These are phyloP conservation scores for Drosophila sulfurigaster DNA, from an alignment of 1,140 invertebrate species.

Conservation along the genomic window DNA sequence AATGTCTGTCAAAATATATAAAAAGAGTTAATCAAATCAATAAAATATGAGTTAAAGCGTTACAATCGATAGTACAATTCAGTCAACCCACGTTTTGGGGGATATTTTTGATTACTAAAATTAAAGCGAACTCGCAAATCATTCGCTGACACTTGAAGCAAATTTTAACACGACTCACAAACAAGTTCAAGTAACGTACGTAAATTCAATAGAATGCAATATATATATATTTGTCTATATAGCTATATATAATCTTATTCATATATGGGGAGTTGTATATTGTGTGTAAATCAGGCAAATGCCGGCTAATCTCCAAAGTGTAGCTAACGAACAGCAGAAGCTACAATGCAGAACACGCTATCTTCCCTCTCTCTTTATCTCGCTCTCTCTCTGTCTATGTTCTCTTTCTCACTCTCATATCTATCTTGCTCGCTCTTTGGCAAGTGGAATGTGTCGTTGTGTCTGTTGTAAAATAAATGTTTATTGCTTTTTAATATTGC, in stretches of 20 bases:
- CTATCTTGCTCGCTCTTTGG: conserved; percentile 2
- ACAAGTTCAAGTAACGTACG: conserved; percentile 35
- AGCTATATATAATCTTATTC: conserved; percentile 17
- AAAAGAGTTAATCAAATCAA: too few relatives aligned
- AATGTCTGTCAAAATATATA: not conserved
- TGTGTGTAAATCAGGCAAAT: conserved; percentile 49
- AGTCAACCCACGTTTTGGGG: conserved; percentile 24
- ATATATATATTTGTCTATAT: conserved; percentile 1
- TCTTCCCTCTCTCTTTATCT: conserved; percentile 2
- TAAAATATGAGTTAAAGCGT: not conserved
- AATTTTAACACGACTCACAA: conserved; percentile 23
- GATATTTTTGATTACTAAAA: not conserved
- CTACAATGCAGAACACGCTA: conserved; percentile 13
- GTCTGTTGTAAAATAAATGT: conserved; percentile 80
- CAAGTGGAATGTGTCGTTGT: conserved; percentile 62
- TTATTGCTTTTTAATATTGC: conserved; percentile 83
- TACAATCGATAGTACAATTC: not conserved
- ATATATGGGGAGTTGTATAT: conserved; percentile 19
- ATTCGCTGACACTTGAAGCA: conserved; percentile 31
- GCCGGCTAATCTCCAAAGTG: conserved; percentile 23
- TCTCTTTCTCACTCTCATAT: not conserved
- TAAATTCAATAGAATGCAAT: not conserved
- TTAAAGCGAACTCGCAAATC: conserved; percentile 55
- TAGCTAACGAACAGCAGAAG: conserved; percentile 32
- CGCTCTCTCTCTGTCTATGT: not conserved